phyloP scores from a whole-genome alignment of 2,888 invertebrate species.

The Zonitis immaculata region DNA sequence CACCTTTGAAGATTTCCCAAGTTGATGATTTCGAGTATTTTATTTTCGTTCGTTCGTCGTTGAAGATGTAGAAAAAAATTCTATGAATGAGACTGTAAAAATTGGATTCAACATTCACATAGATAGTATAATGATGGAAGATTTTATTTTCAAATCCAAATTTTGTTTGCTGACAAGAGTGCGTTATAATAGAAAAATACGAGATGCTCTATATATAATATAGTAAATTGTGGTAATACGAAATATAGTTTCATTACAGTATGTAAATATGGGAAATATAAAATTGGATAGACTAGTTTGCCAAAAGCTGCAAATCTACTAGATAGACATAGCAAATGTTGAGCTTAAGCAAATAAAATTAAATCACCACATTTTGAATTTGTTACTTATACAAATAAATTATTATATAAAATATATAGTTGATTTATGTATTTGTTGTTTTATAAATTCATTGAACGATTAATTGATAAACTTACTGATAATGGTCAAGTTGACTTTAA shows the following conservation, averaged over 20 bases:
- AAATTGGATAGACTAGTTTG: neutral
- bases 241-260: slow-evolving; percentile 29
- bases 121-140: too few species aligned
- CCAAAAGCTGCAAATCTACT: neutral
- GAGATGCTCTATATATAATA: too few species aligned
- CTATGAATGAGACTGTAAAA: too few species aligned
- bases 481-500: slow-evolving; percentile 82
- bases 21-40: slow-evolving; percentile 1
- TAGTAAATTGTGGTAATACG: slow-evolving; percentile 2
- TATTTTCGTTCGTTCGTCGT: neutral
- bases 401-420: too few species aligned
- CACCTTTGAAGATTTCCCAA: slow-evolving; percentile 6
- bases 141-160: neutral
- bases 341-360: too few species aligned
- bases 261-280: slow-evolving; percentile 25
- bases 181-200: too few species aligned
- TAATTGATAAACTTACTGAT: slow-evolving; percentile 66
- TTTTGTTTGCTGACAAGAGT: neutral
- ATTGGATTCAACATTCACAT: too few species aligned
- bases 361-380: neutral
- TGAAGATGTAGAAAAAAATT: too few species aligned
- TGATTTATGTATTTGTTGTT: too few species aligned
- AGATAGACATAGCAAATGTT: neutral
- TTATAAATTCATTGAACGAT: slow-evolving; percentile 22
- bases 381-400: too few species aligned